Evolutionary conservation across 2,113 vertebrate species (phyloP).

Genomic region (Nothobranchius furzeri): DNA sequence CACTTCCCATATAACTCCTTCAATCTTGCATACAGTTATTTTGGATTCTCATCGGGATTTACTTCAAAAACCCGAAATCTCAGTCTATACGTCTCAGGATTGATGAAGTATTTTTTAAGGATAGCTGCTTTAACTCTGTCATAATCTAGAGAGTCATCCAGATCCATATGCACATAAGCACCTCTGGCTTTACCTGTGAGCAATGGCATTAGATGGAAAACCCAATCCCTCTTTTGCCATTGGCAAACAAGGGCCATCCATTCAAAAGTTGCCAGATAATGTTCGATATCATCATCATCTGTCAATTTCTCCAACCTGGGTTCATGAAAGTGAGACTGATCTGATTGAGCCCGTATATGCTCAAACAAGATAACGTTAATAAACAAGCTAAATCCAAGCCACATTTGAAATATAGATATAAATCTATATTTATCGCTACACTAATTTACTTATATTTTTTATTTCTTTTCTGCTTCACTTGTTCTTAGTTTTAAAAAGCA

Average conservation of each 20-base stretch:
- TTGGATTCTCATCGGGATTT: not conserved
- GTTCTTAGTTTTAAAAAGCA: too few relatives aligned
- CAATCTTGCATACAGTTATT: not conserved
- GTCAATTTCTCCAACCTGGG: slow-evolving; percentile 1
- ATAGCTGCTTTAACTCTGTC: not conserved
- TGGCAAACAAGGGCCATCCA: not conserved
- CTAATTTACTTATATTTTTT: too few relatives aligned
- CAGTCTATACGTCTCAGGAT: not conserved
- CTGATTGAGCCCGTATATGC: not conserved
- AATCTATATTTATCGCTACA: too few relatives aligned
- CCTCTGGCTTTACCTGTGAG: not conserved
- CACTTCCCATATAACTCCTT: not conserved
- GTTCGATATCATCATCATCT: not conserved
- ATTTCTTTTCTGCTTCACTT: too few relatives aligned
- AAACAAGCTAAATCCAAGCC: too few relatives aligned
- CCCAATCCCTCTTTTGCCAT: not conserved
- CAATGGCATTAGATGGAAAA: not conserved
- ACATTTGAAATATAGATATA: too few relatives aligned
- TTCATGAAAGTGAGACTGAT: not conserved
- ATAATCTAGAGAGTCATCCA: not conserved
- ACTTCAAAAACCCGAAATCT: not conserved
- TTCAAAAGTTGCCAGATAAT: not conserved
- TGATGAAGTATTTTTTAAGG: not conserved
- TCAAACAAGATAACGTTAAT: too few relatives aligned
- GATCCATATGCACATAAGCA: not conserved